phyloP scores from a whole-genome alignment of 2,113 vertebrate genomes.

The Murina feae region DNA sequence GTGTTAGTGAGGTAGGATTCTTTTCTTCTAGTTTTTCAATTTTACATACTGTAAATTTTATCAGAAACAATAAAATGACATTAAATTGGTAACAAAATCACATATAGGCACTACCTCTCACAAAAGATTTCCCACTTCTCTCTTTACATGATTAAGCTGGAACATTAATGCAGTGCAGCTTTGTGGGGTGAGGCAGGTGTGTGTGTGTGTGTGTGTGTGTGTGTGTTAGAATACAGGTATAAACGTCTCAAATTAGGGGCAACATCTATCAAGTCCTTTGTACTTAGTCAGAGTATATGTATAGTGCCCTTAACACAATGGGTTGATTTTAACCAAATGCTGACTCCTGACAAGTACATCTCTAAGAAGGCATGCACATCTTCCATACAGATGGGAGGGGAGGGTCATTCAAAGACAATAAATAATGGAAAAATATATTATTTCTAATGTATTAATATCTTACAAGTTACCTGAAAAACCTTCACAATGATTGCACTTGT shows the following conservation, averaged over 20 bases:
- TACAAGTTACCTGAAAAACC: background rate
- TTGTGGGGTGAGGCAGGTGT: too few species aligned
- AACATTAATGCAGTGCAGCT: background rate
- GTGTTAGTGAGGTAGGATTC: background rate
- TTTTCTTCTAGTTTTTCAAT: background rate
- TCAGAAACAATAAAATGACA: background rate
- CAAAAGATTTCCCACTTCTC: background rate
- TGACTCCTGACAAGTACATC: background rate
- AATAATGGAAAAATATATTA: background rate
- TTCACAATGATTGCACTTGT: background rate
- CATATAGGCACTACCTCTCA: background rate
- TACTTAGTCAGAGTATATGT: background rate
- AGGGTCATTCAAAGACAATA: background rate
- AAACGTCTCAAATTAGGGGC: background rate
- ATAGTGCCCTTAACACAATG: background rate
- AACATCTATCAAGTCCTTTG: background rate
- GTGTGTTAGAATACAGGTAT: background rate
- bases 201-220: background rate
- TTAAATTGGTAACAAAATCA: background rate
- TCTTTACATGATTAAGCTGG: background rate
- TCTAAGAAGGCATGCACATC: background rate
- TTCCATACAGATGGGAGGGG: background rate
- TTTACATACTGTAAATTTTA: background rate
- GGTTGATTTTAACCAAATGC: background rate
- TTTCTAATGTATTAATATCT: slow-evolving; percentile 21